phyloP scores from a whole-genome alignment of 2,888 invertebrate species.

The Mechanitis messenoides region DNA sequence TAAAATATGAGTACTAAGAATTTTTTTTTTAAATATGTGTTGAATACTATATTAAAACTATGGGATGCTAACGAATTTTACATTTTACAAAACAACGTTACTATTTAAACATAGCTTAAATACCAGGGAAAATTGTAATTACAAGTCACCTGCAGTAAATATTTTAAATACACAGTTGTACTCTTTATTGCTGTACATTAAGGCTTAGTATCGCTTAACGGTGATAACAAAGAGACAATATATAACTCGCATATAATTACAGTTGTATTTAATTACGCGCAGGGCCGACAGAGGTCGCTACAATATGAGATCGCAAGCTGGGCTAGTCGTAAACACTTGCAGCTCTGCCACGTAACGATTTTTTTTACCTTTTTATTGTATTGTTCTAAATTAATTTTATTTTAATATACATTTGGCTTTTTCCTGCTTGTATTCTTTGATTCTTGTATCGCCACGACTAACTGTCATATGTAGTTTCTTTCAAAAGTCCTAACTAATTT shows the following conservation, averaged over 20 bases:
- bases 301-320: slow-evolving; percentile 25
- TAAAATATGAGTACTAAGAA: too few species aligned
- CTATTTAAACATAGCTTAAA: slow-evolving; percentile 2
- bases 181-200: background rate
- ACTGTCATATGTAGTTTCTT: background rate
- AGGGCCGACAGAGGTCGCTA: slow-evolving; percentile 22
- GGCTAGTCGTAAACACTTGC: slow-evolving; percentile 23
- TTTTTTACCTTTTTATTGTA: background rate
- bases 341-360: background rate
- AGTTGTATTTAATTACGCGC: slow-evolving; percentile 29
- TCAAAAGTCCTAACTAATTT: background rate
- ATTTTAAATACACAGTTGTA: background rate
- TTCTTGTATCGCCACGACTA: background rate
- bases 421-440: too few species aligned
- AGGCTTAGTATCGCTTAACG: slow-evolving; percentile 15
- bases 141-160: slow-evolving; percentile 11
- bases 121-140: slow-evolving; percentile 9
- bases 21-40: too few species aligned
- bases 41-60: too few species aligned
- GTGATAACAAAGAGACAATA: slow-evolving; percentile 21
- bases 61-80: background rate
- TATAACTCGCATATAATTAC: slow-evolving; percentile 29
- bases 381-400: background rate
- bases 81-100: slow-evolving; percentile 7
- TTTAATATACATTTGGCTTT: too few species aligned